phyloP scores from a whole-genome alignment of 2,888 invertebrate genomes.

The Linnaemya tessellans region DNA sequence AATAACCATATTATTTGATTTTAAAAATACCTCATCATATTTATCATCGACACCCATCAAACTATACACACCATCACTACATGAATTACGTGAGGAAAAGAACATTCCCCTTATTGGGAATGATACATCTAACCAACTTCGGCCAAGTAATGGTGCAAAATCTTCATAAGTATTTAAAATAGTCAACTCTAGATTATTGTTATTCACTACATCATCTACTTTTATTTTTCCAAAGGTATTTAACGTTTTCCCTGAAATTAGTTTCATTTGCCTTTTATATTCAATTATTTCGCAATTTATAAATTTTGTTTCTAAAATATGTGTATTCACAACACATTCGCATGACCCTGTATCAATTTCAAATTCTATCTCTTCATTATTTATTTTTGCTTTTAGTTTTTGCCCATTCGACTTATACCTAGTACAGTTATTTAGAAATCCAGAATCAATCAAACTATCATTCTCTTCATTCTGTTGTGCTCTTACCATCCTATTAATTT shows the following conservation, averaged over 20 bases:
- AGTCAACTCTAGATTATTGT: constrained; percentile 46
- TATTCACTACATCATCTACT: constrained; percentile 20
- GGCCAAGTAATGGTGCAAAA: constrained; percentile 58
- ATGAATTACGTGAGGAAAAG: neutral
- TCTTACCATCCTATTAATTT: constrained; percentile 18
- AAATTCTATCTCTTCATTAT: constrained; percentile 45
- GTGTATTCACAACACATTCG: constrained; percentile 43
- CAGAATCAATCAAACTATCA: constrained; percentile 9
- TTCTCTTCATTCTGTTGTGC: neutral
- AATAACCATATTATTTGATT: constrained; percentile 17
- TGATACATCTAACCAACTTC: constrained; percentile 59
- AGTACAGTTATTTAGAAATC: constrained; percentile 34
- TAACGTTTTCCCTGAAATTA: constrained; percentile 47
- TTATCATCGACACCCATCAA: constrained; percentile 19
- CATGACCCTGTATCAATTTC: constrained; percentile 66
- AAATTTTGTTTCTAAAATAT: constrained; percentile 48
- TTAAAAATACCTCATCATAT: constrained; percentile 11
- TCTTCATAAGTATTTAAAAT: too few relatives aligned
- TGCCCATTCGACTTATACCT: constrained; percentile 7
- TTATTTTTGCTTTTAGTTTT: constrained; percentile 5
- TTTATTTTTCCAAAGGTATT: constrained; percentile 49
- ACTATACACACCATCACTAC: neutral
- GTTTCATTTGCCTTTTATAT: constrained; percentile 23
- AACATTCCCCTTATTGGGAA: constrained; percentile 43
- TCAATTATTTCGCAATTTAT: constrained; percentile 8